Evolutionary conservation across 1,140 invertebrate species (phyloP).

Genomic region (Melanaphis sacchari): DNA sequence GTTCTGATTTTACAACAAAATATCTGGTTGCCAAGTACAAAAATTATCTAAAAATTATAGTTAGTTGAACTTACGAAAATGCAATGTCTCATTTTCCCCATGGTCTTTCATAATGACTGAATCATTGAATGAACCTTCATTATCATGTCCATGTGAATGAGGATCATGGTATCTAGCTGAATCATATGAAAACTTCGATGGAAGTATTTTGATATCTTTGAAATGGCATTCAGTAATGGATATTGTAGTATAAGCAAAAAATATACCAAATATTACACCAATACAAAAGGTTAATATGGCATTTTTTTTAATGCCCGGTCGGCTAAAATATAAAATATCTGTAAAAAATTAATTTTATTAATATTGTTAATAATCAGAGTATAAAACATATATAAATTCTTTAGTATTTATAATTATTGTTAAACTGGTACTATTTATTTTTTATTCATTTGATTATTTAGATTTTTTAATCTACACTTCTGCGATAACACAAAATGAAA

Average conservation of each 20-base stretch:
- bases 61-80: constrained; percentile 24
- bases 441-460: background rate
- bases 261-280: constrained; percentile 53
- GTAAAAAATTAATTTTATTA: constrained; percentile 7
- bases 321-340: constrained; percentile 45
- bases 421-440: background rate
- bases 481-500: background rate
- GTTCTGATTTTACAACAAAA: background rate
- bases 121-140: constrained; percentile 45
- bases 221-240: constrained; percentile 52
- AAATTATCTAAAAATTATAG: background rate
- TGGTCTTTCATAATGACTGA: constrained; percentile 26
- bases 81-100: constrained; percentile 43
- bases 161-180: background rate
- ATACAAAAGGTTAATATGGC: constrained; percentile 31
- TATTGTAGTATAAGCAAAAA: constrained; percentile 52
- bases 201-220: constrained; percentile 39
- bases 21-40: background rate
- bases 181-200: constrained; percentile 44
- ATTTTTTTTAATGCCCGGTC: constrained; percentile 48
- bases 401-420: background rate
- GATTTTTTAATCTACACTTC: background rate
- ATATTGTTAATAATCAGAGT: background rate
- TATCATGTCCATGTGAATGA: constrained; percentile 43
- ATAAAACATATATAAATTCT: background rate